Conservation (phyloP, 1,140 invertebrate species). For the Antheraea pernyi region DNA sequence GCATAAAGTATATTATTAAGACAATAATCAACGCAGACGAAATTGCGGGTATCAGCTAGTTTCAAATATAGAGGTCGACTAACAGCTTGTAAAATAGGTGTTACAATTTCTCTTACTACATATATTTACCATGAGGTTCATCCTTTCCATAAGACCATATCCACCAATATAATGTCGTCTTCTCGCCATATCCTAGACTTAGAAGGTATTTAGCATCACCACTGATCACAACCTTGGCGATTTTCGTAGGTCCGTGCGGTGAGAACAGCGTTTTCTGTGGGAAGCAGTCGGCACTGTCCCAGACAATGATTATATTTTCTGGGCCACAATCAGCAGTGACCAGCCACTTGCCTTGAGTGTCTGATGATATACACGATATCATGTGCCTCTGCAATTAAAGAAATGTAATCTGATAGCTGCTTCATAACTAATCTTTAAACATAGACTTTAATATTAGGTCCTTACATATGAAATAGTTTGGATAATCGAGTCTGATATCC, state of each 20-base stretch:
- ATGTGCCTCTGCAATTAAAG: slow-evolving; percentile 64
- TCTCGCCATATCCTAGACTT: slow-evolving; percentile 70
- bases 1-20: too few species aligned
- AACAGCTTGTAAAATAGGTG: too few species aligned
- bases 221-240: slow-evolving; percentile 75
- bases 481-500: too few species aligned
- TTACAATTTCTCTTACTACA: background rate
- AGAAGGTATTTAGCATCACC: slow-evolving; percentile 79
- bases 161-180: slow-evolving; percentile 77
- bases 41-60: too few species aligned
- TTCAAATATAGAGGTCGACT: too few species aligned
- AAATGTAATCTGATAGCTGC: background rate
- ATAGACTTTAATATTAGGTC: too few species aligned
- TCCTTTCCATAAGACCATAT: slow-evolving; percentile 78
- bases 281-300: slow-evolving; percentile 74
- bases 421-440: too few species aligned
- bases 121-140: slow-evolving; percentile 71
- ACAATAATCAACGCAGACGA: too few species aligned
- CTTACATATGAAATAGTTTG: too few species aligned
- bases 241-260: slow-evolving; percentile 59
- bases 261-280: slow-evolving; percentile 78
- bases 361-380: slow-evolving; percentile 64
- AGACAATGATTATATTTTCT: slow-evolving; percentile 79
- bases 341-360: slow-evolving; percentile 75
- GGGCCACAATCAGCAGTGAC: slow-evolving; percentile 78